Percentiles rank a stretch among this genome's conserved stretches.
phyloP scores from a whole-genome alignment of 2,113 vertebrate genomes.

The Syrmaticus mikado region DNA sequence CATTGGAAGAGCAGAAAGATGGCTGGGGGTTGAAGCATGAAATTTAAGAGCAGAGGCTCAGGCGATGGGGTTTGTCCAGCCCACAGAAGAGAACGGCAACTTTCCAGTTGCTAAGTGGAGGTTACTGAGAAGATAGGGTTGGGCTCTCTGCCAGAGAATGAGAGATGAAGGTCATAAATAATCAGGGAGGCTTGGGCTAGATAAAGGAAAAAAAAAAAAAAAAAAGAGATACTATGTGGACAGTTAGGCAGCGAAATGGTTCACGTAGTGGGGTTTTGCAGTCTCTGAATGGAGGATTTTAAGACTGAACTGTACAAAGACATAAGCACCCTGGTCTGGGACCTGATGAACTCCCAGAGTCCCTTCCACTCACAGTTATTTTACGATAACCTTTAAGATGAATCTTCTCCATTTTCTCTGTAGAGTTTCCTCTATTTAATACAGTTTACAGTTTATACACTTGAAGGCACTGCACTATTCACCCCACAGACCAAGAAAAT shows the following conservation, averaged over 20 bases:
- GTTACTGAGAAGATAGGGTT: not conserved
- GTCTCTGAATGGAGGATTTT: not conserved
- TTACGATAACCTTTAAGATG: not conserved
- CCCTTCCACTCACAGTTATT: not conserved
- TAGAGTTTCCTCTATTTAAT: not conserved
- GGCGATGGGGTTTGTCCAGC: not conserved
- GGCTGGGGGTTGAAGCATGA: not conserved
- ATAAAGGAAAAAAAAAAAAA: not conserved
- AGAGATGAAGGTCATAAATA: not conserved
- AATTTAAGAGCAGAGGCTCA: not conserved
- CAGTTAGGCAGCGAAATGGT: not conserved
- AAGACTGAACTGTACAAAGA: not conserved
- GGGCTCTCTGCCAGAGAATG: not conserved
- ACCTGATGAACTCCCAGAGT: not conserved
- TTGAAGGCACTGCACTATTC: not conserved
- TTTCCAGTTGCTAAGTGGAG: not conserved
- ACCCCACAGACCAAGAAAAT: not conserved
- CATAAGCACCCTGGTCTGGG: not conserved
- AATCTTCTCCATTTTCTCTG: not conserved
- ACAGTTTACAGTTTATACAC: not conserved
- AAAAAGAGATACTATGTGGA: fast-evolving
- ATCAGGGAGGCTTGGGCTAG: not conserved
- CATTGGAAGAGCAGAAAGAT: not conserved
- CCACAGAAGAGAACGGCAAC: not conserved
- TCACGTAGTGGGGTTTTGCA: not conserved